Percentiles rank a stretch among this genome's conserved stretches.
Evolutionary conservation across 2,888 invertebrate species (phyloP).

Genomic region (Phortica okadai): DNA sequence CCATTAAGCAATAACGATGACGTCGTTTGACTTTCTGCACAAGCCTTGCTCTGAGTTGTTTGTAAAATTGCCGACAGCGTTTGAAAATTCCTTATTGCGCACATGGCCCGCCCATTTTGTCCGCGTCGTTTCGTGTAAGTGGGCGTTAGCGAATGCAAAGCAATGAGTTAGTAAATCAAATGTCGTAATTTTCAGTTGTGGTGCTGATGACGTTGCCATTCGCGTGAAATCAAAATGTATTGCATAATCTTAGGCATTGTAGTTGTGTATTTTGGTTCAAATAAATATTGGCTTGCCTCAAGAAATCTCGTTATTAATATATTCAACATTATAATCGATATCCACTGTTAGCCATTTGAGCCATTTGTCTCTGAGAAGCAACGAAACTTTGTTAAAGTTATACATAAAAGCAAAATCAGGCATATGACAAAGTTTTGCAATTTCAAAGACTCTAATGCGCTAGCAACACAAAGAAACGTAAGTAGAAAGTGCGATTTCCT

Average conservation of each 20-base stretch:
- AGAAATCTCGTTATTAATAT: background rate
- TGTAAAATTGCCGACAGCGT: slow-evolving; percentile 2
- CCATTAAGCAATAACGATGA: slow-evolving; percentile 12
- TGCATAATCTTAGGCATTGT: slow-evolving; percentile 16
- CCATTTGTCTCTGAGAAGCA: background rate
- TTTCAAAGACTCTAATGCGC: slow-evolving; percentile 48
- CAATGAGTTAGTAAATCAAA: background rate
- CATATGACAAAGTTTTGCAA: slow-evolving; percentile 65
- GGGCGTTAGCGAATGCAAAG: slow-evolving; percentile 11
- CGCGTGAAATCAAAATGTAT: slow-evolving; percentile 7
- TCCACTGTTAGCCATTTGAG: background rate
- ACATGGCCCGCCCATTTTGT: slow-evolving; percentile 12
- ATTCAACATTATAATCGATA: slow-evolving; percentile 4
- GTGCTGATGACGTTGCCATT: background rate
- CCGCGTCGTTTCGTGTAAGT: slow-evolving; percentile 32
- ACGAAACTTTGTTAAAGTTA: slow-evolving; percentile 47
- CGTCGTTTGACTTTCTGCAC: background rate
- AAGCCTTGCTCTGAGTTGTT: background rate
- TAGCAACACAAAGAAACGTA: slow-evolving; percentile 35
- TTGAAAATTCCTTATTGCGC: background rate
- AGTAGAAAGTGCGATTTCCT: background rate
- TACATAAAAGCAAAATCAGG: slow-evolving; percentile 3
- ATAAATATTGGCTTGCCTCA: background rate
- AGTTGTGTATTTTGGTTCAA: background rate
- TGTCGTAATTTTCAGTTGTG: background rate